A percentile compares a stretch with the other conserved stretches of the same genome.
Conservation (phyloP, 2,888 invertebrate genomes). For the Polymixis flavicincta region DNA sequence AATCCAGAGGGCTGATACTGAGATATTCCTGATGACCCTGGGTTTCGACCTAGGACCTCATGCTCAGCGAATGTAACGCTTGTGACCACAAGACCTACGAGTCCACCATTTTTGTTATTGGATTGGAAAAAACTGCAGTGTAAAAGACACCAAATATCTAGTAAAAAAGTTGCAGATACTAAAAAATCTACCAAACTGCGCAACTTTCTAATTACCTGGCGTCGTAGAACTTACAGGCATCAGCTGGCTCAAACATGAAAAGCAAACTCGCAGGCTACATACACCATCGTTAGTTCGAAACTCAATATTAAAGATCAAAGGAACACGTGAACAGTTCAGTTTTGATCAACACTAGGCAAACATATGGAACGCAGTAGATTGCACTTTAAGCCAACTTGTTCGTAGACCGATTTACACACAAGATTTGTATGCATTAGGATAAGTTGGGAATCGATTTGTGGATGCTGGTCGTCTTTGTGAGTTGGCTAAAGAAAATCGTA, state of each 20-base stretch:
- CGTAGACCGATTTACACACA: background rate
- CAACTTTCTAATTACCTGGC: background rate
- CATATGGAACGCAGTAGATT: background rate
- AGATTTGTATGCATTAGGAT: slow-evolving; percentile 19
- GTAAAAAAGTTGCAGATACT: background rate
- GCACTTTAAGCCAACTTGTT: background rate
- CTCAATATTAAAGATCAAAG: slow-evolving; percentile 1
- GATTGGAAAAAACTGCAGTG: background rate
- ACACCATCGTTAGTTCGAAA: background rate
- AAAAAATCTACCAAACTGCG: background rate
- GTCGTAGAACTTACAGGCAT: background rate
- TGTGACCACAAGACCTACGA: too few relatives aligned
- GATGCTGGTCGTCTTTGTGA: background rate
- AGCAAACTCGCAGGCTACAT: background rate
- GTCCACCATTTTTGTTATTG: background rate
- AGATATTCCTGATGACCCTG: background rate
- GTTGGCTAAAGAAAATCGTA: background rate
- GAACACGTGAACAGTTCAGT: slow-evolving; percentile 1
- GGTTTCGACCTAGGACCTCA: background rate
- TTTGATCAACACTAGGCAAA: background rate
- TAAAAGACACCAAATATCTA: background rate
- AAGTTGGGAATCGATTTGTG: slow-evolving; percentile 12
- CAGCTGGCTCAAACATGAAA: background rate
- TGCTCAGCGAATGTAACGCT: background rate
- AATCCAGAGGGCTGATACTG: background rate